Evolutionary conservation across 2,888 invertebrate species (phyloP).

Genomic region (Tetanocera ferruginea): DNA sequence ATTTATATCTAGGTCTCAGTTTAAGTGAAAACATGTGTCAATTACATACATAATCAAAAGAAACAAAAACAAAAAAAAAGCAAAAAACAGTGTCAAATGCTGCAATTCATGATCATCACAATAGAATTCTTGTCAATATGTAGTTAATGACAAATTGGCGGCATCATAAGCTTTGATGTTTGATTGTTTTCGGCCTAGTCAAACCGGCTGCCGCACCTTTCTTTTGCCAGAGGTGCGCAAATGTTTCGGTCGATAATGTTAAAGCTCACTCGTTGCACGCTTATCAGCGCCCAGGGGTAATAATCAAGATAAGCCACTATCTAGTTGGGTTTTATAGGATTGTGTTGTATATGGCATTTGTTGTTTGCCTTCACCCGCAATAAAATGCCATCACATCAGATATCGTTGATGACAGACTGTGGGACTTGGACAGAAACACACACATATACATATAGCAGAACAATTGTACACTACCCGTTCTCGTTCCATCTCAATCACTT

Average conservation of each 20-base stretch:
- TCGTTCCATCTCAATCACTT: not conserved
- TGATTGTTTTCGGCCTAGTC: slow-evolving; percentile 66
- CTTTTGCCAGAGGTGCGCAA: slow-evolving; percentile 45
- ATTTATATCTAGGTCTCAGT: not conserved
- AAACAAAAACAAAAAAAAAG: not conserved
- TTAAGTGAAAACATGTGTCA: not conserved
- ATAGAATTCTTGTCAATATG: slow-evolving; percentile 65
- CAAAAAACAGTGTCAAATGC: not conserved
- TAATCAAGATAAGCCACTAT: slow-evolving; percentile 48
- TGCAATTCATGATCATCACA: slow-evolving; percentile 34
- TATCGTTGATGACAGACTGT: slow-evolving; percentile 24
- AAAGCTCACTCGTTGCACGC: slow-evolving; percentile 23
- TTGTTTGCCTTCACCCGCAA: slow-evolving; percentile 33
- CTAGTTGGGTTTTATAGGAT: slow-evolving; percentile 42
- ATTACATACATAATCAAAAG: too few relatives aligned
- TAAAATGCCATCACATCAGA: slow-evolving; percentile 31
- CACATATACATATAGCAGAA: not conserved
- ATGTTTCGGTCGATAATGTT: slow-evolving; percentile 13
- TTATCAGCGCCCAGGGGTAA: slow-evolving; percentile 44
- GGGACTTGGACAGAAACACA: not conserved
- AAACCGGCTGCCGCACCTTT: slow-evolving; percentile 63
- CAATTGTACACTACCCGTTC: not conserved
- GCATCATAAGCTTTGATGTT: slow-evolving; percentile 65
- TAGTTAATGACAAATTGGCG: slow-evolving; percentile 69
- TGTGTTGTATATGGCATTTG: not conserved